Evolutionary conservation across 2,888 invertebrate species (phyloP), one percentile per base, ranked within the genome.

Genomic region (Eubasilissa splendida): DNA sequence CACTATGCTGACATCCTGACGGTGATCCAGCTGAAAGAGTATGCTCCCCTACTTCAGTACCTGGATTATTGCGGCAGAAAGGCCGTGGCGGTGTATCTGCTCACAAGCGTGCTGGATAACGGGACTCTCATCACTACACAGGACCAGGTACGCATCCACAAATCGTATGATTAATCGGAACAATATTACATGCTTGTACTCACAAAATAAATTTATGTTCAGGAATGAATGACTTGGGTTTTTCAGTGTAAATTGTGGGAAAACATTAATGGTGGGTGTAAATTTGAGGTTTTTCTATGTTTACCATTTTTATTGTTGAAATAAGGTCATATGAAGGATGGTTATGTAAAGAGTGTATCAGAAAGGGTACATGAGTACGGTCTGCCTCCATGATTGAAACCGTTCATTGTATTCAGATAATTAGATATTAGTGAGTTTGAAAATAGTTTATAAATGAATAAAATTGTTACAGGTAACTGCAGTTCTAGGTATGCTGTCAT

Each of bases 1-100:
- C 96, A 96, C 86, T 99, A 99, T 89, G 97, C 96, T 88, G 96
- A 98, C 88, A 93, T 98, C 12, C 90, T 99, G 68, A 96, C 95
- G 0, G 93, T 99, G 14, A 92, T 98, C 79, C 93, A 96, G 86
- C 90, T 99, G 84, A 94, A 95, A 85, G 95, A 97, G 89, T 99
- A 96, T 86, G 94, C 95, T 8, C 95, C 96, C 0, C 90, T 99
- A 63, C 92, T 98, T 86, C 93, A 94, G 66, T 95, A 96, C 86
- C 94, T 99, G 86, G 98, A 98, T 88, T 96, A 96, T 86, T 93
- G 93, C 4, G 97, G 97, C 0, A 90, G 98, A 79, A 95, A 96
- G 86, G 92, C 95, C 81, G 92, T 99, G 84, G 96, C 97, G 11
- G 93, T 96, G 22, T 97, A 97, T 87, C 92, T 99, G 77, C 94